Evolutionary conservation across 2,113 vertebrate species (phyloP), one percentile per base, ranked within the genome.

Genomic region (Pangasianodon hypophthalmus): DNA sequence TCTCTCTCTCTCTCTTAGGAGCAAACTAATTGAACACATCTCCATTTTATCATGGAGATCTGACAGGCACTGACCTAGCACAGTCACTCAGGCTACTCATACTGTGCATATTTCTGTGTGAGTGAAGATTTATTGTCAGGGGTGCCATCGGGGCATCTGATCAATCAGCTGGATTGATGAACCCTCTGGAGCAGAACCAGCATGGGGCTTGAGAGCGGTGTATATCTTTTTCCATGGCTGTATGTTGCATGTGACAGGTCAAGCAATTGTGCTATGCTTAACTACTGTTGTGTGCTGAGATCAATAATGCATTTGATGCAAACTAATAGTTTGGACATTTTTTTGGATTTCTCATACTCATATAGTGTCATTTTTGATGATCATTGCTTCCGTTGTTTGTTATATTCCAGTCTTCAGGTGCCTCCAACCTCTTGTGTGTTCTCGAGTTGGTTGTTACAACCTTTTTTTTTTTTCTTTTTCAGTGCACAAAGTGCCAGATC

Each of bases 111-210:
- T 37, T 88, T 83, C n/a, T 88, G 87, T 24, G 6, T 6, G n/a
- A 56, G 79, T 41, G 62, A 83, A 88, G 48, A 88, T 83, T 71
- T 71, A 83, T 52, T 54, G 7, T 14, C 18, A 26, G 62, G 9
- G 46, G n/a, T 62, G 60, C 62, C 46, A 69, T 71, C 19, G 6
- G n/a, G 62, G 32, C 77, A 83, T 41, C 87, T 84, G 29, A 81
- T 88, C 62, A 5, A 56, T 88, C 62, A 62, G 62, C 80, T 37
- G 21, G 62, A 88, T 71, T 41, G 87, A 88, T 83, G 32, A 21
- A 21, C 60, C 46, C 60, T 69, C 46, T 81, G 14, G n/a, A 82
- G 46, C 29, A 88, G 77, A 52, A 54, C 46, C 87, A 44, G n/a
- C 52, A 87, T 16, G 6, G 58, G 11, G 79, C 7, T n/a, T 67